phyloP scores from a whole-genome alignment of 2,888 invertebrate genomes.

The Frankliniella intonsa region DNA sequence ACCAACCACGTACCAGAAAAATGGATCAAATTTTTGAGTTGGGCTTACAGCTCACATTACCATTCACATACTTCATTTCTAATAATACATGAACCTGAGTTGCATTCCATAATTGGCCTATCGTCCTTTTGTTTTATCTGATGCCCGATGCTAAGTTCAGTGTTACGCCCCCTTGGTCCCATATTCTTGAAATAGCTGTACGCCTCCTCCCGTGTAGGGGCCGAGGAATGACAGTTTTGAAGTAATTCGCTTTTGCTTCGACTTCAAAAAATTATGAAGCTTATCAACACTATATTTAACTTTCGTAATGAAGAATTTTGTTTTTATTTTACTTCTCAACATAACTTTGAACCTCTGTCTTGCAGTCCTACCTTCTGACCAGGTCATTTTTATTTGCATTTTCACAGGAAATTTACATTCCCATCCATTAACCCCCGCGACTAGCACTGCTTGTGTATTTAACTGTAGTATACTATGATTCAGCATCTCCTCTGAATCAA shows the following conservation, averaged over 20 bases:
- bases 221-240: background rate
- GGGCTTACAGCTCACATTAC: background rate
- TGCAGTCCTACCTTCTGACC: background rate
- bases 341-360: background rate
- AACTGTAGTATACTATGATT: too few relatives aligned
- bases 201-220: background rate
- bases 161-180: constrained; percentile 33
- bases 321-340: background rate
- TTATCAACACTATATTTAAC: too few relatives aligned
- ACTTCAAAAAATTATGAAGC: background rate
- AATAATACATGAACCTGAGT: background rate
- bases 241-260: background rate
- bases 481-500: too few relatives aligned
- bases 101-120: too few relatives aligned
- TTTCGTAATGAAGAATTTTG: background rate
- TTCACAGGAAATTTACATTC: background rate
- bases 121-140: too few relatives aligned
- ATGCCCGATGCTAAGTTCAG: constrained; percentile 35
- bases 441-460: too few relatives aligned
- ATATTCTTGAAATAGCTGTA: background rate
- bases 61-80: too few relatives aligned
- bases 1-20: background rate
- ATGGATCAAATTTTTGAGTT: background rate
- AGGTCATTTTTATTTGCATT: background rate
- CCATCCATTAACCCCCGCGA: background rate